Conservation (phyloP, 2,113 vertebrate species). For the Corydoras maculifer region DNA sequence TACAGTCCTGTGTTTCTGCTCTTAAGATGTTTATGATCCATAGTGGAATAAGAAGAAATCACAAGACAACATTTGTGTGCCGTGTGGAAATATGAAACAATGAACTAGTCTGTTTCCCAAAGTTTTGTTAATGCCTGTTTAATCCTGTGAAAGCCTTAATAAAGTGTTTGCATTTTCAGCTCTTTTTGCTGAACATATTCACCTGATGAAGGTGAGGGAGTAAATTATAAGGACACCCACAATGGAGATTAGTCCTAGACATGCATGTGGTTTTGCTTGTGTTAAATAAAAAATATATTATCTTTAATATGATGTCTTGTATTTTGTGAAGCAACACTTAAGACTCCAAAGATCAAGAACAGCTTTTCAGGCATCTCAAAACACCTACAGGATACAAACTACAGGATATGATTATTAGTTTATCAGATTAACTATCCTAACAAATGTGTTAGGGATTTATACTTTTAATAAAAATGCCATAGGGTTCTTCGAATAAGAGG, state of each 20-base stretch:
- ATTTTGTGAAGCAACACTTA: not conserved
- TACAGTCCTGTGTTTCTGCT: not conserved
- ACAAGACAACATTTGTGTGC: not conserved
- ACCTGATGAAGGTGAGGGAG: not conserved
- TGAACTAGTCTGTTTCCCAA: not conserved
- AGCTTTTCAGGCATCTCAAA: too few relatives aligned
- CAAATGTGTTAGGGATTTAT: too few relatives aligned
- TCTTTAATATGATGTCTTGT: conserved; percentile 11
- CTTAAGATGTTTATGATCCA: not conserved
- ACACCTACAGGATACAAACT: too few relatives aligned
- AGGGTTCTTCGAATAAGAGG: too few relatives aligned
- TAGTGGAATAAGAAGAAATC: not conserved
- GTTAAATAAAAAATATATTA: conserved; percentile 39
- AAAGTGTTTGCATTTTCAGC: conserved; percentile 7
- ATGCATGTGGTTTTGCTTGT: conserved; percentile 39
- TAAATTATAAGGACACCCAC: not conserved
- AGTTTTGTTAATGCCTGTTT: conserved; percentile 17
- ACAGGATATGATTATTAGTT: too few relatives aligned
- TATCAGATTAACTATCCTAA: too few relatives aligned
- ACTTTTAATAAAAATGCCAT: too few relatives aligned
- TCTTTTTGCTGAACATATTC: conserved; percentile 16
- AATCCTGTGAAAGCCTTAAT: conserved; percentile 19
- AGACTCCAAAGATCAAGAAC: too few relatives aligned
- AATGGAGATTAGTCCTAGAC: conserved; percentile 9
- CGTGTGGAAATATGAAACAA: not conserved